Evolutionary conservation across 2,113 vertebrate genomes (phyloP), one percentile per base, ranked within the genome.

Genomic region (Halcyon malimbica): DNA sequence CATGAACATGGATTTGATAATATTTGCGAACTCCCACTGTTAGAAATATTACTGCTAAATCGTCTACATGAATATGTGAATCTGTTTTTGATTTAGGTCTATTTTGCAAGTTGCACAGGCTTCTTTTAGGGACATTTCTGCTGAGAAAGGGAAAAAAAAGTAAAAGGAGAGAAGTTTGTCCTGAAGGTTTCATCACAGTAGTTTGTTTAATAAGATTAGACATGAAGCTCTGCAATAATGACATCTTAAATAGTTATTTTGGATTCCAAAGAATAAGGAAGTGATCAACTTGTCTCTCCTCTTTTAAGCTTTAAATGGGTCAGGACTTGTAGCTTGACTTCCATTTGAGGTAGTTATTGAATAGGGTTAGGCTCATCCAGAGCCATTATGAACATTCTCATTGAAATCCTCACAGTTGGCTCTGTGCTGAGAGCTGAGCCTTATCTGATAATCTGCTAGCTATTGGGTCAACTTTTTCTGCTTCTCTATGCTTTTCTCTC

Each of bases 1-100:
- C 19, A 69, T 76, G 83, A 89, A 69, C 48, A n/a, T 79, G 76
- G 63, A 82, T 96, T 96, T 92, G 86, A 94, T 96, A 93, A 86
- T 89, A 89, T 87, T 95, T 93, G 60, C 76, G 57, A 92, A 79
- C 65, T 88, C 65, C 56, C 51, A 62, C 69, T 89, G 94, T 62
- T 92, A 73, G 57, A 91, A 95, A 87, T 76, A 67, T 92, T 87
- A 17, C 65, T 89, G 69, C 67, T 96, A 91, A 93, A 65, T 87
- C 77, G 56, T 82, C 65, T 84, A 26, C n/a, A 57, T 0, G 2
- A 89, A 84, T 93, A 87, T 29, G 25, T 41, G 59, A 92, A 67
- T 90, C 85, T 96, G 82, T 0, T 96, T 96, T 92, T 93, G 35
- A 94, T 96, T 92, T 94, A 83, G 18, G 63, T 70, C 13, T 29